phyloP scores from a whole-genome alignment of 2,888 invertebrate genomes.

The Bedellia somnulentella region DNA sequence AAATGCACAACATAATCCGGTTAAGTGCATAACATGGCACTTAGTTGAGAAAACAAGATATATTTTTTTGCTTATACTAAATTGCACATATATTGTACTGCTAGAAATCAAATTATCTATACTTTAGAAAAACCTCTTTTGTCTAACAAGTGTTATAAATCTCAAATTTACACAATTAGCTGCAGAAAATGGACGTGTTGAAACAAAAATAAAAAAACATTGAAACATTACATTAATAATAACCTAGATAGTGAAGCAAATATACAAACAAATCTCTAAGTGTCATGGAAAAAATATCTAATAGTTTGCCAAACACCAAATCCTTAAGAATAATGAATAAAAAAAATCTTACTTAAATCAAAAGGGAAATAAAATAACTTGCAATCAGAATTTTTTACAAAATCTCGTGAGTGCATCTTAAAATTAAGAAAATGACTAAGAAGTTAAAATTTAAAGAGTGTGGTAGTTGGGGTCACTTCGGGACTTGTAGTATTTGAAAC shows the following conservation, averaged over 20 bases:
- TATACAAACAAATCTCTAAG: no score
- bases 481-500: slow-evolving; percentile 86
- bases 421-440: slow-evolving; percentile 1
- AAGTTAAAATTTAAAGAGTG: slow-evolving; percentile 68
- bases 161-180: background rate
- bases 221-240: no score
- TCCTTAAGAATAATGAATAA: no score
- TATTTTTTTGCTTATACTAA: slow-evolving; percentile 14
- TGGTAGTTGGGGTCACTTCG: slow-evolving; percentile 86
- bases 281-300: no score
- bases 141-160: no score
- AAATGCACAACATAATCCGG: background rate
- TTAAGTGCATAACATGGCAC: slow-evolving; percentile 29
- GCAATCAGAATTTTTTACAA: no score
- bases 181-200: background rate
- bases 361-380: slow-evolving; percentile 6
- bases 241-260: no score
- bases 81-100: slow-evolving; percentile 23
- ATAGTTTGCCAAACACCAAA: no score
- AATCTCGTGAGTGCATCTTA: slow-evolving; percentile 4
- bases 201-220: no score
- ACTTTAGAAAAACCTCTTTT: slow-evolving; percentile 1
- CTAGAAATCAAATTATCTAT: background rate
- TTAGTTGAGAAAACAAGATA: slow-evolving; percentile 14
- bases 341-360: slow-evolving; percentile 13